phyloP scores from a whole-genome alignment of 2,888 invertebrate species.

The Phyto melanocephala region DNA sequence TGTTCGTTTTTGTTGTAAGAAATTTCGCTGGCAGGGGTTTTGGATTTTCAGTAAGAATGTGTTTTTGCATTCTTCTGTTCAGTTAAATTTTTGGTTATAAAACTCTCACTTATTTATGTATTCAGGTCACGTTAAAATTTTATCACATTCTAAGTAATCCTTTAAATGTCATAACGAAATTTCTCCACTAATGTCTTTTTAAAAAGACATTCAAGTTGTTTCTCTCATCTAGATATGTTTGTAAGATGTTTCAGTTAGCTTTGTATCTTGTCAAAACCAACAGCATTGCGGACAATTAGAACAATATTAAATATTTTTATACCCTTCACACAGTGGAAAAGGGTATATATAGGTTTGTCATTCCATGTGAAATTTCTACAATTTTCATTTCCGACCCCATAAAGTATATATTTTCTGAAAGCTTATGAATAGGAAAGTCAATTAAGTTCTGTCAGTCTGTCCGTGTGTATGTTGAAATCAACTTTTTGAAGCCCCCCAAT shows the following conservation, averaged over 20 bases:
- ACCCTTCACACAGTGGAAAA: no score
- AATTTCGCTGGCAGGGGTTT: constrained; percentile 28
- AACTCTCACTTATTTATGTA: constrained; percentile 66
- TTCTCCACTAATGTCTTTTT: constrained; percentile 67
- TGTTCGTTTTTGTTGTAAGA: constrained; percentile 16
- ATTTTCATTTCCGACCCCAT: no score
- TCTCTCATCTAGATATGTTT: neutral
- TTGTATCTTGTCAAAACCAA: neutral
- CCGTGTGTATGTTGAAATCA: no score
- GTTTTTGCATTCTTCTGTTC: constrained; percentile 8
- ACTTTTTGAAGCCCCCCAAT: no score
- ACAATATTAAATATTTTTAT: neutral
- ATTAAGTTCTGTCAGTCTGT: no score
- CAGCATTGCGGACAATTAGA: neutral
- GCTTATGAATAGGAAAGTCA: no score
- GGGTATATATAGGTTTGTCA: no score
- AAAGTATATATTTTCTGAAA: no score
- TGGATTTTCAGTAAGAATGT: neutral
- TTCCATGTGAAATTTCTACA: no score
- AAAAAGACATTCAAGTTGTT: constrained; percentile 64
- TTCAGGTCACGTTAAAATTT: constrained; percentile 68
- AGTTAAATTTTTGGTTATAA: neutral
- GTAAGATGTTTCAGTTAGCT: neutral
- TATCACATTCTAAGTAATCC: constrained; percentile 68
- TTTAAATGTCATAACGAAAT: constrained; percentile 67